Base-by-base conservation (phyloP, 2,113 vertebrate genomes). In the Callipepla squamata region DNA sequence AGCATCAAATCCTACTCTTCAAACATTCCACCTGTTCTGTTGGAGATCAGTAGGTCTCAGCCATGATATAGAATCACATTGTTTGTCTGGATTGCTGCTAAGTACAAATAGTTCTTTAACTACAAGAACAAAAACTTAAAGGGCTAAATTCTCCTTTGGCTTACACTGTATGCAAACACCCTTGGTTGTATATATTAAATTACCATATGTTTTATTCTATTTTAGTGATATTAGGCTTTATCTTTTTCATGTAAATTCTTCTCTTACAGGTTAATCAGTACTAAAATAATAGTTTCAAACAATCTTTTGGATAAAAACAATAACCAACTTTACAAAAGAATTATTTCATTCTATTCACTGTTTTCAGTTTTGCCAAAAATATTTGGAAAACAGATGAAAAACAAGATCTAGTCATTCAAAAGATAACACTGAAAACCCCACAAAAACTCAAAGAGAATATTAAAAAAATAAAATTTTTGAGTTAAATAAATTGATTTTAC, bases 61-160 rank as follows among this genome's bases (percentile, higher is more conserved):
- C 6, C 26, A 34, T 81, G 30, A 45, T 53, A 16, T 77, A 90
- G 19, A 85, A 36, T 90, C 76, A 40, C 76, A 80, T 19, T 69
- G 67, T 40, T 83, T 66, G 76, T 77, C 63, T 90, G 76, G 68
- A 83, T 90, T 85, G n/a, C 50, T 45, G 50, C 80, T 86, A 92
- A 85, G 77, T 53, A 80, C n/a, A 88, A 76, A 85, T 26, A 85
- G 8, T 26, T 90, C 45, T 75, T 93, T 59, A 36, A 80, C 63
- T 88, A 40, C 26, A 74, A 42, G 63, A 90, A 53, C 17, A 92
- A 82, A 91, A 85, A 21, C 40, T 61, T 73, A 25, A 76, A 15
- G 36, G 21, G 7, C 40, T 94, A 66, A 73, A 83, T 74, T 73
- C 22, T 75, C 81, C 47, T 90, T 83, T 70, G 63, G 15, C 32